phyloP scores from a whole-genome alignment of 30 jellyfish, hydroid and myxozoan species.

The Aurelia sp. region DNA sequence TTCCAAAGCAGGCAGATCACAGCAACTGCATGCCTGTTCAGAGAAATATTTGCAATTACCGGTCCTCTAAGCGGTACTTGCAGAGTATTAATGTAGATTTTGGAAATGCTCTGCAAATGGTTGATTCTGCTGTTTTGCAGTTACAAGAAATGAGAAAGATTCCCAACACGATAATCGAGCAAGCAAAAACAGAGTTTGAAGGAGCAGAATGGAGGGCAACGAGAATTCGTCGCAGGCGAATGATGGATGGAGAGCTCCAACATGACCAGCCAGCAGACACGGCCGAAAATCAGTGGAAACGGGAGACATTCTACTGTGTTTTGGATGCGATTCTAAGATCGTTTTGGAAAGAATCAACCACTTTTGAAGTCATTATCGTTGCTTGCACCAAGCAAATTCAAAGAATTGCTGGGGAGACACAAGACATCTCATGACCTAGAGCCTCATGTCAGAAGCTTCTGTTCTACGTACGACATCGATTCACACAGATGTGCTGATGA shows the following conservation, averaged over 20 bases:
- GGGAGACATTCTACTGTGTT: conserved; percentile 50
- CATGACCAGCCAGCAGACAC: conserved; percentile 62
- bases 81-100: conserved; percentile 52
- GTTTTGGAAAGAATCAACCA: conserved; percentile 56
- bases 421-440: conserved; percentile 37
- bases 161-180: conserved; percentile 17
- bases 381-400: conserved; percentile 36
- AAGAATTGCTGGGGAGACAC: conserved; percentile 34
- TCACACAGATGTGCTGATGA: conserved; percentile 54
- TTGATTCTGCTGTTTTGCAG: conserved; percentile 40
- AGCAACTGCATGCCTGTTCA: conserved; percentile 61
- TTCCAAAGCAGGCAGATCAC: conserved; percentile 59
- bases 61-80: conserved; percentile 59
- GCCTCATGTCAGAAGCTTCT: conserved; percentile 50
- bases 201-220: conserved; percentile 59
- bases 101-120: conserved; percentile 50
- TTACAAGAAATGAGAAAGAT: conserved; percentile 25
- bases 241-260: conserved; percentile 54
- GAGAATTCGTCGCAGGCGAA: conserved; percentile 48
- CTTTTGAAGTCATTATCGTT: conserved; percentile 36
- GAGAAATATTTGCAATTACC: conserved; percentile 47
- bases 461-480: conserved; percentile 24
- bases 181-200: conserved; percentile 38
- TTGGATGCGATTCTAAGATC: conserved; percentile 33
- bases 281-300: conserved; percentile 41